These are phyloP conservation scores for Acanthurus lineatus DNA, from an alignment of 2,797 vertebrate species.

Conservation along the genomic window DNA sequence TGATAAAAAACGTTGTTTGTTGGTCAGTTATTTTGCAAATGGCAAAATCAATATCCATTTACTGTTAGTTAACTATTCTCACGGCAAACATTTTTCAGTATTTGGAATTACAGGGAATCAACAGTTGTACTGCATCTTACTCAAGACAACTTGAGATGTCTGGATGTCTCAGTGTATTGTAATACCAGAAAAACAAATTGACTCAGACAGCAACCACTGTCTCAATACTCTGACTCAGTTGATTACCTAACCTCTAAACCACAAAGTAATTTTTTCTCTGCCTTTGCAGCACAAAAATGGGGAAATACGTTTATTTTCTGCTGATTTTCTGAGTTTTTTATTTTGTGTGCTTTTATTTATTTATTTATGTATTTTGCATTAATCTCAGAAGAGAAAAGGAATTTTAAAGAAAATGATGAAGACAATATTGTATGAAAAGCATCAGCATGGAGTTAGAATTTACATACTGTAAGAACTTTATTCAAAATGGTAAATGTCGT, in stretches of 20 bases:
- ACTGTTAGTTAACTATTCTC: background rate
- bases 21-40: background rate
- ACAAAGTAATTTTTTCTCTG: background rate
- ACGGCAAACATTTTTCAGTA: background rate
- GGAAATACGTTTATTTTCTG: background rate
- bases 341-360: background rate
- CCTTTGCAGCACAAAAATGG: background rate
- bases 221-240: slow-evolving; percentile 23
- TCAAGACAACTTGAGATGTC: background rate
- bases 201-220: slow-evolving; percentile 2
- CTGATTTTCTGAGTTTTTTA: background rate
- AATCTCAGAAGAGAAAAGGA: slow-evolving; percentile 1
- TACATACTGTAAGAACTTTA: background rate
- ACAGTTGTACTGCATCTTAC: background rate
- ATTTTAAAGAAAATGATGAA: background rate
- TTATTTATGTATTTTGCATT: background rate
- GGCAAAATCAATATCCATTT: background rate
- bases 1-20: background rate
- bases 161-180: background rate
- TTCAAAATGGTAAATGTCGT: background rate
- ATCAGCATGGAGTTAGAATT: background rate
- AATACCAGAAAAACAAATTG: slow-evolving; percentile 14
- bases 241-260: slow-evolving; percentile 19
- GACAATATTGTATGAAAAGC: background rate
- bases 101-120: background rate